Percentiles rank a stretch among this genome's conserved stretches.
These are phyloP conservation scores for Eristalis tenax DNA, from an alignment of 2,888 invertebrate species.

Conservation along the genomic window DNA sequence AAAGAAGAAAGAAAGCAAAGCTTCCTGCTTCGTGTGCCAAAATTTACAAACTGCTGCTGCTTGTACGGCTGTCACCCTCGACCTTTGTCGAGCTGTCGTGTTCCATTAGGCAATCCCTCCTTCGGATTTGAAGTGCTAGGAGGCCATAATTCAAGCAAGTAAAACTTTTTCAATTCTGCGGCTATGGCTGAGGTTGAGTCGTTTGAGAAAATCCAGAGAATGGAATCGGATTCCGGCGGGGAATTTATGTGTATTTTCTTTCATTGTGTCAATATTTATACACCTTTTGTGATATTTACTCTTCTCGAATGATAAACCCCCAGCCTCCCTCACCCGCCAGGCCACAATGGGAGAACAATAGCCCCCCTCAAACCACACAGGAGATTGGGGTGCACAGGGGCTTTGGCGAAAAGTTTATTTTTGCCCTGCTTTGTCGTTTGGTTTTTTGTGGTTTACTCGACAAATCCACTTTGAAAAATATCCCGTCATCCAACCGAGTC, in stretches of 20 bases:
- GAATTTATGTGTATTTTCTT: slow-evolving; percentile 23
- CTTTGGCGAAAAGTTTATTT: slow-evolving; percentile 6
- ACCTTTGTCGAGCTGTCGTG: slow-evolving; percentile 19
- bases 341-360: too few relatives aligned
- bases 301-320: slow-evolving; percentile 24
- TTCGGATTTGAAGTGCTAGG: slow-evolving; percentile 12
- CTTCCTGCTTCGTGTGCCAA: slow-evolving; percentile 16
- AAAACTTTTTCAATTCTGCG: slow-evolving; percentile 41
- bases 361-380: not conserved
- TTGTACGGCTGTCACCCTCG: not conserved
- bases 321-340: not conserved
- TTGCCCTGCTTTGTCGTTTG: slow-evolving; percentile 12
- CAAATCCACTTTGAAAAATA: slow-evolving; percentile 57
- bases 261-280: slow-evolving; percentile 53
- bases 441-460: slow-evolving; percentile 29
- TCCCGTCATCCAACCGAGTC: not conserved
- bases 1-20: not conserved
- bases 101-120: slow-evolving; percentile 37
- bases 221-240: slow-evolving; percentile 1
- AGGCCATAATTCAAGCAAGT: slow-evolving; percentile 16
- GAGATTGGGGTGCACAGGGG: not conserved
- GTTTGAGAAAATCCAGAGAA: not conserved
- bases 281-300: slow-evolving; percentile 56
- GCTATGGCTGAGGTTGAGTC: not conserved
- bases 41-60: slow-evolving; percentile 7